Percentiles rank a stretch among this genome's conserved stretches.
Evolutionary conservation across 2,888 invertebrate species (phyloP).

Genomic region (Athrips mouffetella): DNA sequence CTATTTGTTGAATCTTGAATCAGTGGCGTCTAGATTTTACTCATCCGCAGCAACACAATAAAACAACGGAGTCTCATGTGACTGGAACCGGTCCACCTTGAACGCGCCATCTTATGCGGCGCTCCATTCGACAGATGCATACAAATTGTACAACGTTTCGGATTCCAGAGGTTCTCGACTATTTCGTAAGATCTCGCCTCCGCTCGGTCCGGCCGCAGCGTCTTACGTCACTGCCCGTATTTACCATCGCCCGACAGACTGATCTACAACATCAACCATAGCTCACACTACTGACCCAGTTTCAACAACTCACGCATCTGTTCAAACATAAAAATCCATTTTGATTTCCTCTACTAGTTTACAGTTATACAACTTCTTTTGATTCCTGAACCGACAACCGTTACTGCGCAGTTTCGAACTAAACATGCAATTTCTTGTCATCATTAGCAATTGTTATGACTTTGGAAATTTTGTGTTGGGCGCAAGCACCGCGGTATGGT

Average conservation of each 20-base stretch:
- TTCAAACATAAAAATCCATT: constrained; percentile 52
- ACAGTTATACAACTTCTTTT: constrained; percentile 4
- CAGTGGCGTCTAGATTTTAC: constrained; percentile 4
- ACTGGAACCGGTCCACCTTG: constrained; percentile 63
- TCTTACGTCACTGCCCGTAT: constrained; percentile 63
- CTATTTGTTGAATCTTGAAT: not conserved
- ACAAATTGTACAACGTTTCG: constrained; percentile 51
- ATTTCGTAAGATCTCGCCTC: constrained; percentile 58
- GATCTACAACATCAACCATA: constrained; percentile 50
- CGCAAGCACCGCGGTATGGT: constrained; percentile 46
- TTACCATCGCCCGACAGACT: constrained; percentile 54
- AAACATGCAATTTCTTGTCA: not conserved
- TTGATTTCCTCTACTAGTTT: constrained; percentile 39
- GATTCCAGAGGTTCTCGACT: constrained; percentile 44
- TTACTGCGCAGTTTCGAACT: constrained; percentile 1
- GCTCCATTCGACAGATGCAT: constrained; percentile 42
- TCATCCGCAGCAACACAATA: constrained; percentile 5
- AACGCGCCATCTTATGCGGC: constrained; percentile 46
- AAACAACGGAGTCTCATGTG: constrained; percentile 28
- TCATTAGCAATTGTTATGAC: constrained; percentile 35
- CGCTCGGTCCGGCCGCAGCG: constrained; percentile 32
- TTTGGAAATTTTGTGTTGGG: constrained; percentile 41
- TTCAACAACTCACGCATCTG: constrained; percentile 49
- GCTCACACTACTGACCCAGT: constrained; percentile 67
- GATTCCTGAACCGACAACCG: not conserved